Percentiles rank a stretch among this genome's conserved stretches.
These are phyloP conservation scores for Hecatera dysodea DNA, from an alignment of 2,888 invertebrate genomes.

Conservation along the genomic window DNA sequence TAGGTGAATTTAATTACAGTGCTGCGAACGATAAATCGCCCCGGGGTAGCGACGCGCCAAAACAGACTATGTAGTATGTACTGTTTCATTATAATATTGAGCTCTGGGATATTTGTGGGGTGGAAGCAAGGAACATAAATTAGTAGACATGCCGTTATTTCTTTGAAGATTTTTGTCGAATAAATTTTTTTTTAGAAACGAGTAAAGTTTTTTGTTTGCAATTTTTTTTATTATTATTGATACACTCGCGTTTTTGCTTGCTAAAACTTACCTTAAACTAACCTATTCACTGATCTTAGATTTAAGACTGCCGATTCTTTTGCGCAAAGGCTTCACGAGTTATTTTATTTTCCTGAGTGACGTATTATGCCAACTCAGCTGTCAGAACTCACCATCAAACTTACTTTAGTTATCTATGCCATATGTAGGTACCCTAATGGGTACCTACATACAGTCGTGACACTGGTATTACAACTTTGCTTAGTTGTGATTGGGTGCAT, in stretches of 20 bases:
- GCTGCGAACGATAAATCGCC: slow-evolving; percentile 69
- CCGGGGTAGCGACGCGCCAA: slow-evolving; percentile 55
- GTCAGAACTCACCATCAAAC: background rate
- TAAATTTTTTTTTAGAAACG: too few relatives aligned
- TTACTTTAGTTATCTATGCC: background rate
- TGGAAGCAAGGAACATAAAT: slow-evolving; percentile 42
- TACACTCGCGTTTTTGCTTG: too few relatives aligned
- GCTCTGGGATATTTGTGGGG: slow-evolving; percentile 46
- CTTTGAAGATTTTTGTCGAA: slow-evolving; percentile 7
- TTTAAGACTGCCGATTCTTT: background rate
- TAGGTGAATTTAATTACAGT: slow-evolving; percentile 77
- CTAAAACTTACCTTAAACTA: too few relatives aligned
- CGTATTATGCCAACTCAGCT: too few relatives aligned
- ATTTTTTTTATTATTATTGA: too few relatives aligned
- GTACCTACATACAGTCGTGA: too few relatives aligned
- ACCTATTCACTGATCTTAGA: too few relatives aligned
- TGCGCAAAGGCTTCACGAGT: background rate
- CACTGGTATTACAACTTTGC: too few relatives aligned
- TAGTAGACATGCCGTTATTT: slow-evolving; percentile 28
- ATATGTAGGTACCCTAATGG: too few relatives aligned
- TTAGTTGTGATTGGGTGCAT: too few relatives aligned
- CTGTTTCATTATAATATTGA: slow-evolving; percentile 60
- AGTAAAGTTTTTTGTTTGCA: background rate
- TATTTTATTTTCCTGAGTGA: background rate
- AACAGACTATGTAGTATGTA: slow-evolving; percentile 40